Evolutionary conservation across 2,113 vertebrate species (phyloP).

Genomic region (Anolis carolinensis): DNA sequence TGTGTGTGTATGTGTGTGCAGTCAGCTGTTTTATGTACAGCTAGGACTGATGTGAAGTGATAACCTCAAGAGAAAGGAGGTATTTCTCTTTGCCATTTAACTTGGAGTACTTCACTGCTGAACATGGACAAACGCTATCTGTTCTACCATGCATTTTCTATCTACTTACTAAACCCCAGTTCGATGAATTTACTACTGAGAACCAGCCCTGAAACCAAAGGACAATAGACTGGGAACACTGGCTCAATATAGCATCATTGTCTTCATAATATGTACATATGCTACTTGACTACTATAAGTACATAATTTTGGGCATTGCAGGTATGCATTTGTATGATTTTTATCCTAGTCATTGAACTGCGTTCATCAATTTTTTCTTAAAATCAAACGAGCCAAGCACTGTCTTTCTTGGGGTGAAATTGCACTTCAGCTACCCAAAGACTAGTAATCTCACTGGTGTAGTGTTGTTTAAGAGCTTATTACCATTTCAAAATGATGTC

Average conservation of each 20-base stretch:
- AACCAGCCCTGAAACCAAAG: slow-evolving; percentile 36
- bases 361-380: slow-evolving; percentile 47
- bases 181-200: slow-evolving; percentile 50
- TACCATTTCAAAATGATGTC: slow-evolving; percentile 33
- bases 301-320: slow-evolving; percentile 44
- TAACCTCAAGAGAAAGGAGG: slow-evolving; percentile 48
- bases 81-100: slow-evolving; percentile 53
- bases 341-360: slow-evolving; percentile 26
- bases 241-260: slow-evolving; percentile 41
- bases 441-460: background rate
- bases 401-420: slow-evolving; percentile 46
- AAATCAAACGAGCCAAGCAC: slow-evolving; percentile 57
- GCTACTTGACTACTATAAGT: slow-evolving; percentile 55
- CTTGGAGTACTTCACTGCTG: slow-evolving; percentile 76
- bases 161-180: slow-evolving; percentile 52
- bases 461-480: slow-evolving; percentile 15
- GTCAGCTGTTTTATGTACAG: slow-evolving; percentile 63
- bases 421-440: slow-evolving; percentile 22
- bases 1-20: slow-evolving; percentile 49
- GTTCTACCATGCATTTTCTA: slow-evolving; percentile 50
- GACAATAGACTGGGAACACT: slow-evolving; percentile 56
- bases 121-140: slow-evolving; percentile 44
- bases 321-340: slow-evolving; percentile 37
- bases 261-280: slow-evolving; percentile 42
- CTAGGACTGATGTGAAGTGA: slow-evolving; percentile 44